These are phyloP conservation scores for Papilio polyxenes DNA, from an alignment of 1,140 invertebrate species.

Conservation along the genomic window DNA sequence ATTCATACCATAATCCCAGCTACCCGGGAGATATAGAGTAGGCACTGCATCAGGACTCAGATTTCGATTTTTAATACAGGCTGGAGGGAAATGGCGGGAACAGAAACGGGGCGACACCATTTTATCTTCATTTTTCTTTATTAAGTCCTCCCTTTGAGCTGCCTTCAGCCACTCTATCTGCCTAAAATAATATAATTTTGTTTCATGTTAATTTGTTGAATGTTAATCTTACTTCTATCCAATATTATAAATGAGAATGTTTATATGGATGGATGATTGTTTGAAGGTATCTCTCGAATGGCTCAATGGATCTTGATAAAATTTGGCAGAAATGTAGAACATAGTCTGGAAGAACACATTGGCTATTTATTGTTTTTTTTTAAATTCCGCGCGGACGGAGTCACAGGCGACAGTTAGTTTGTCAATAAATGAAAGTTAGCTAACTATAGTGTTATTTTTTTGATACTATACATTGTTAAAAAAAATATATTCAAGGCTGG, in stretches of 20 bases:
- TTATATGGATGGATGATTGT: too few relatives aligned
- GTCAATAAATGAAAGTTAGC: background rate
- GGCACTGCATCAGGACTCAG: slow-evolving; percentile 66
- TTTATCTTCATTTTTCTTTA: slow-evolving; percentile 54
- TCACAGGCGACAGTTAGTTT: too few relatives aligned
- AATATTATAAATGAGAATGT: too few relatives aligned
- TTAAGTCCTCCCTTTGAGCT: slow-evolving; percentile 59
- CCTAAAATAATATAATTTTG: slow-evolving; percentile 45
- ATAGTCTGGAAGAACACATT: too few relatives aligned
- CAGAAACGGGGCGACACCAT: slow-evolving; percentile 60
- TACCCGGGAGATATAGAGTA: slow-evolving; percentile 57
- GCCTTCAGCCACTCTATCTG: slow-evolving; percentile 67
- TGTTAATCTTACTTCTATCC: too few relatives aligned
- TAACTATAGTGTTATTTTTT: too few relatives aligned
- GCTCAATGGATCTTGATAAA: too few relatives aligned
- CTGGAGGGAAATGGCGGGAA: slow-evolving; percentile 65
- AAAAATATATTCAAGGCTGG: background rate
- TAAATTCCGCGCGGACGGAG: too few relatives aligned
- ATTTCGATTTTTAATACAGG: slow-evolving; percentile 59
- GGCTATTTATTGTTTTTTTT: too few relatives aligned
- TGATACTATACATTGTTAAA: too few relatives aligned
- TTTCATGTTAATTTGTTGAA: background rate
- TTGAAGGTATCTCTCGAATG: too few relatives aligned
- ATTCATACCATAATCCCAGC: slow-evolving; percentile 43
- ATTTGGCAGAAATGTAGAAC: too few relatives aligned